Base-by-base conservation (phyloP, 1,140 invertebrate genomes). In the Homarus americanus region DNA sequence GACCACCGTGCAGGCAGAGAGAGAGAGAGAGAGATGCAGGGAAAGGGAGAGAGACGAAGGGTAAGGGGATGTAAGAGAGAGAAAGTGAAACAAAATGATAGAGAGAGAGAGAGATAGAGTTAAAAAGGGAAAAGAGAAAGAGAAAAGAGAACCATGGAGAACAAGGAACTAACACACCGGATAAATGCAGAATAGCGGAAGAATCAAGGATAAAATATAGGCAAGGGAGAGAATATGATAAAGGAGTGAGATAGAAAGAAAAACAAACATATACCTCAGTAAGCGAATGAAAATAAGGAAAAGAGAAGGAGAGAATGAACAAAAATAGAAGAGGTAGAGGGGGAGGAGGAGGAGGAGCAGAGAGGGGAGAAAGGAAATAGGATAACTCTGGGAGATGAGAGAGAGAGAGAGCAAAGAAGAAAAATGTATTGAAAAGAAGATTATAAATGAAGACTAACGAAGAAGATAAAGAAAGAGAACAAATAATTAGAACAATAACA, bases 91-190 rank as follows among this genome's bases (percentile, higher is more conserved):
- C 32, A 32, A 80, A n/a, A 82, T 9, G 49, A 24, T 53, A 58
- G 79, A 80, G 78, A 80, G 38, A 80, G 78, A 80, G 38, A 80
- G n/a, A 82, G 80, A 58, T 58, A 58, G 80, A 36, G 34, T 49
- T n/a, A 28, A 82, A 15, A 82, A 38, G 53, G 41, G 36, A 44
- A 53, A 20, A 63, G 49, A 82, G n/a, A 36, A 44, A 75, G 73
- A 75, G n/a, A n/a, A 38, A 24, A 17, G 73, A 38, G 41, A 75
- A 38, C 36, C 41, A 38, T 38, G 73, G 53, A 63, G 53, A 38
- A n/a, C n/a, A 49, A 49, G 44, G 44, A 12, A n/a, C n/a, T n/a
- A n/a, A n/a, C n/a, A n/a, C n/a, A n/a, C n/a, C n/a, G n/a, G n/a
- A n/a, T n/a, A n/a, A n/a, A n/a, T n/a, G n/a, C n/a, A n/a, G 78